Percentiles rank a stretch among this genome's conserved stretches.
Evolutionary conservation across 1,140 invertebrate genomes (phyloP).

Genomic region (Homarus americanus): DNA sequence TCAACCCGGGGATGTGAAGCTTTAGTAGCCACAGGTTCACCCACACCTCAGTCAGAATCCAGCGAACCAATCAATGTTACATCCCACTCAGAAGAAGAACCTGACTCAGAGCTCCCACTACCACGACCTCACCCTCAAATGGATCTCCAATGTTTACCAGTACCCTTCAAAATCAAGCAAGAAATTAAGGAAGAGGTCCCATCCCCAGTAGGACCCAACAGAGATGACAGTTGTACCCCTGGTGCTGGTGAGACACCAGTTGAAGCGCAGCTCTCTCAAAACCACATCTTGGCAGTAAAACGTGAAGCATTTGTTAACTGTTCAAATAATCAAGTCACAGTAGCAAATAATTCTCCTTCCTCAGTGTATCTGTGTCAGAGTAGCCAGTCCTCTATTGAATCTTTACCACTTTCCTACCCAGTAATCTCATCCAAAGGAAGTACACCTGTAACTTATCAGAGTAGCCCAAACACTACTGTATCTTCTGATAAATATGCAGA

Average conservation of each 20-base stretch:
- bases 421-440: background rate
- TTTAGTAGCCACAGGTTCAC: constrained; percentile 39
- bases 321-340: background rate
- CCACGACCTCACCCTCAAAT: constrained; percentile 3
- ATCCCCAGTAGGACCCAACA: constrained; percentile 38
- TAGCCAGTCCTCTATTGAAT: background rate
- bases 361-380: background rate
- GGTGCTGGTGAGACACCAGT: constrained; percentile 12
- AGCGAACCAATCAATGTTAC: constrained; percentile 42
- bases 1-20: constrained; percentile 36
- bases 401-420: background rate
- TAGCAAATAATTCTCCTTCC: background rate
- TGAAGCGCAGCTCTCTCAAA: constrained; percentile 15
- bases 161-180: constrained; percentile 57
- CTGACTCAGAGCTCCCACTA: constrained; percentile 25
- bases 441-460: background rate
- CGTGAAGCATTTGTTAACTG: constrained; percentile 24
- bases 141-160: constrained; percentile 15
- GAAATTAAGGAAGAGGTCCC: constrained; percentile 65
- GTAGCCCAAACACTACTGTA: background rate
- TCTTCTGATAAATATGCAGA: background rate
- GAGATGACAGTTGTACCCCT: constrained; percentile 31
- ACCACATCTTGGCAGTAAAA: constrained; percentile 25
- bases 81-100: constrained; percentile 50
- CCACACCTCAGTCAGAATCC: constrained; percentile 28